These are phyloP conservation scores for Laspeyria flexula DNA, from an alignment of 2,888 invertebrate species.

Conservation along the genomic window DNA sequence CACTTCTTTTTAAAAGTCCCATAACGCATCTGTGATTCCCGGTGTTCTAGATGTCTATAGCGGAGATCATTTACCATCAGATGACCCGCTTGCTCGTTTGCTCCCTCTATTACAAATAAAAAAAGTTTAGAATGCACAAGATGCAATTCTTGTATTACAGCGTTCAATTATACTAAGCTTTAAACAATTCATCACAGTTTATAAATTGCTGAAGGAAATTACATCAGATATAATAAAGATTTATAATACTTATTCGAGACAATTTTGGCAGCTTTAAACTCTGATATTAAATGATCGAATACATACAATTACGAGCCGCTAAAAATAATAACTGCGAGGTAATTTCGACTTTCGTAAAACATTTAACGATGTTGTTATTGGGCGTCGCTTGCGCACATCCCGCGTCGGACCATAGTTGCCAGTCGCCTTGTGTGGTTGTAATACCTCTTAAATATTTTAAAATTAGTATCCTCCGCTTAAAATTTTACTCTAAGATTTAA, in stretches of 20 bases:
- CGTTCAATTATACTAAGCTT: slow-evolving; percentile 10
- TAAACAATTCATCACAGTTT: slow-evolving; percentile 3
- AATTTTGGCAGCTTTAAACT: slow-evolving; percentile 20
- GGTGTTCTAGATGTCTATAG: too few species aligned
- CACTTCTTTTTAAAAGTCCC: too few species aligned
- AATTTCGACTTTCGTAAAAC: slow-evolving; percentile 39
- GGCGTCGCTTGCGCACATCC: slow-evolving; percentile 31
- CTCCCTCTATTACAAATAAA: too few species aligned
- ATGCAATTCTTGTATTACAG: slow-evolving; percentile 21
- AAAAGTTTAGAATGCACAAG: too few species aligned
- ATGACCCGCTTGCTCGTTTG: too few species aligned
- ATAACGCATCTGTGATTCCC: too few species aligned
- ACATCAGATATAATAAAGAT: slow-evolving; percentile 2
- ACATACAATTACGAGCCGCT: slow-evolving; percentile 11
- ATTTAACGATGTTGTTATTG: slow-evolving; percentile 30
- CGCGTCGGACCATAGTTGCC: slow-evolving; percentile 57
- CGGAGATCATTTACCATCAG: too few species aligned
- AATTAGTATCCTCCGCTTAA: slow-evolving; percentile 70
- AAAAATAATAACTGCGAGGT: slow-evolving; percentile 25
- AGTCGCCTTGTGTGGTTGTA: slow-evolving; percentile 80
- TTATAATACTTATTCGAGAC: slow-evolving; percentile 8
- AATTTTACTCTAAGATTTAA: slow-evolving; percentile 63
- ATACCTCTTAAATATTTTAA: slow-evolving; percentile 69
- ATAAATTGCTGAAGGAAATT: neutral
- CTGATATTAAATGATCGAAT: slow-evolving; percentile 14